Base-by-base conservation (phyloP, 2,888 invertebrate species). In the Sphinx pinastri region DNA sequence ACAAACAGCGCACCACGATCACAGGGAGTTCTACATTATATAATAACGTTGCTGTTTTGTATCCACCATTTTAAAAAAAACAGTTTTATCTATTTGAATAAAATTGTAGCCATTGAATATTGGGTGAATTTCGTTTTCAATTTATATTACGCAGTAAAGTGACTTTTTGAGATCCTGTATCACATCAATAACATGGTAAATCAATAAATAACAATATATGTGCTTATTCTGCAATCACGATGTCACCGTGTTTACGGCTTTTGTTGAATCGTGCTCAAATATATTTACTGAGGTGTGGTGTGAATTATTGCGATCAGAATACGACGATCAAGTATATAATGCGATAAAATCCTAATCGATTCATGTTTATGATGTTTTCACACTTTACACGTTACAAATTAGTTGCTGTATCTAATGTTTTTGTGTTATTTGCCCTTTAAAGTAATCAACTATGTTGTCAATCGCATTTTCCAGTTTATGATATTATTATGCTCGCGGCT, bases 181-280 rank as follows among this genome's bases (percentile, higher is more conserved):
- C 19, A 13, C 19, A 63, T 47, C 19, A 13, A 63, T 49, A 47
- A 19, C 45, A 13, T 74, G 76, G 77, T 79, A 81, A 81, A 81
- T 78, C 71, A 74, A 67, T 63, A 75, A 75, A 77, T 80, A 79
- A 84, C 82, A 78, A 79, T 72, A 70, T 63, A 10, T 38, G 85
- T 87, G 89, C 76, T 92, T 84, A 92, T 92, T 88, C 76, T 71
- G 69, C 72, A 74, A 87, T 91, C 92, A 93, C 92, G 92, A 89
- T 87, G 88, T 87, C 84, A 72, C 81, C 71, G 71, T 85, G 77
- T 88, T 87, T 84, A 84, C 81, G 76, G 75, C 78, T 80, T 76
- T 86, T 81, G 83, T 80, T 79, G 79, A 79, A 84, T 89, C 91
- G 89, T 91, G 91, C 79, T 75, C 75, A 74, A 75, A 73, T 70